Percentiles rank a stretch among this genome's conserved stretches.
These are phyloP conservation scores for Zosterops pallidus DNA, from an alignment of 2,113 vertebrate species.

Conservation along the genomic window DNA sequence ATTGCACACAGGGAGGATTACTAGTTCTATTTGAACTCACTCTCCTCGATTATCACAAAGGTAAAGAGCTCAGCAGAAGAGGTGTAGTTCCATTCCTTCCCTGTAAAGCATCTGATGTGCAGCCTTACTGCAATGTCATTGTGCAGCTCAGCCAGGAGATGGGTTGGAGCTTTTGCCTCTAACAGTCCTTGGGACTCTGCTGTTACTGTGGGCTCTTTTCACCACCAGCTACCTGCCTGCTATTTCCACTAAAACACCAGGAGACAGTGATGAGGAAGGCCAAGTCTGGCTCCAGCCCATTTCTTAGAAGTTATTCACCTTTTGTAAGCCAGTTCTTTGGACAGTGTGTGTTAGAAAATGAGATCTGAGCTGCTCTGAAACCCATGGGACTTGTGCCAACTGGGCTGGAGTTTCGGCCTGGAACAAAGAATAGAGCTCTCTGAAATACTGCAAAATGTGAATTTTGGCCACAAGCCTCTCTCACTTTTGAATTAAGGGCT, in stretches of 20 bases:
- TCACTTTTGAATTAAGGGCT: neutral
- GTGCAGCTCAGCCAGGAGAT: neutral
- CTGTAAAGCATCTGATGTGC: neutral
- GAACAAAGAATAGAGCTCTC: neutral
- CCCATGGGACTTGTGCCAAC: neutral
- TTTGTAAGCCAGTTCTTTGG: neutral
- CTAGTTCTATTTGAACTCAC: neutral
- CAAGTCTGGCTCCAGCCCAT: neutral
- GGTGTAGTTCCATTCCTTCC: neutral
- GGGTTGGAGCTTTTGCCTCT: neutral
- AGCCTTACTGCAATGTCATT: neutral
- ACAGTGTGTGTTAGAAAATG: neutral
- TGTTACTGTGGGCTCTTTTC: neutral
- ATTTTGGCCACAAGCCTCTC: neutral
- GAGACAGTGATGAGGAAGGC: neutral
- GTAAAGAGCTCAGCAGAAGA: neutral
- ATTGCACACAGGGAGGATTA: neutral
- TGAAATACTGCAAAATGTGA: neutral
- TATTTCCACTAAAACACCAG: neutral
- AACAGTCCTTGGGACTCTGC: neutral
- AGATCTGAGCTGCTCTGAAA: neutral
- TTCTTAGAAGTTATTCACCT: slow-evolving; percentile 19
- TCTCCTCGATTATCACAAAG: neutral
- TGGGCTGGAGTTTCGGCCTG: neutral
- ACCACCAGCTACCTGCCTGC: neutral